Percentiles rank a stretch among this genome's conserved stretches.
Evolutionary conservation across 2,888 invertebrate genomes (phyloP).

Genomic region (Cosmia pyralina): DNA sequence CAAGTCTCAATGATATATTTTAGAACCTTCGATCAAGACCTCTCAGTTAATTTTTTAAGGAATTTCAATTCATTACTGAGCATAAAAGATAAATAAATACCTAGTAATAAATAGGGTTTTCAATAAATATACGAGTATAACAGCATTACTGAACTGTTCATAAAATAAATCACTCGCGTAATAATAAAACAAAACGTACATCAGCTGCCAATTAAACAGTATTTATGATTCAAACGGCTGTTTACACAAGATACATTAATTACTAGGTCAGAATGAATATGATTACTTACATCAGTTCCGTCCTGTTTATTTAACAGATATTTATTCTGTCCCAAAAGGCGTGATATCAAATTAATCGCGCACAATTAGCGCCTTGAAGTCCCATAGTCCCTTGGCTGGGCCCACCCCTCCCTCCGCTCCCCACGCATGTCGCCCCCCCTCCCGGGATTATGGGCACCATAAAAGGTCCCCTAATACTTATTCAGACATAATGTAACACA

Average conservation of each 20-base stretch:
- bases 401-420: background rate
- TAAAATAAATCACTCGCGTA: conserved; percentile 7
- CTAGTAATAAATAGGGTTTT: conserved; percentile 9
- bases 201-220: conserved; percentile 26
- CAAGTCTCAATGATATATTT: background rate
- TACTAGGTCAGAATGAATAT: background rate
- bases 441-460: conserved; percentile 22
- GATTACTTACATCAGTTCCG: background rate
- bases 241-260: conserved; percentile 13
- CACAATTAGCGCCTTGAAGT: conserved; percentile 48
- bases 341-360: conserved; percentile 28
- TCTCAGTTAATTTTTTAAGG: background rate
- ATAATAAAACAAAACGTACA: conserved; percentile 24
- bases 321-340: conserved; percentile 22
- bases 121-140: background rate
- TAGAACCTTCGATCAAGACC: background rate
- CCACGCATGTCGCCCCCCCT: background rate
- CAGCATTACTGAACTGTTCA: background rate
- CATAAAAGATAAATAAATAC: too few relatives aligned
- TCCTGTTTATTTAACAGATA: conserved; percentile 8
- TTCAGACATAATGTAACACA: conserved; percentile 27
- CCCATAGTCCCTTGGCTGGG: conserved; percentile 28
- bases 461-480: conserved; percentile 36
- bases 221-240: conserved; percentile 27
- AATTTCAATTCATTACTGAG: background rate